These are phyloP conservation scores for Poeciliopsis gracilis DNA, from an alignment of 2,797 vertebrate genomes.

Conservation along the genomic window DNA sequence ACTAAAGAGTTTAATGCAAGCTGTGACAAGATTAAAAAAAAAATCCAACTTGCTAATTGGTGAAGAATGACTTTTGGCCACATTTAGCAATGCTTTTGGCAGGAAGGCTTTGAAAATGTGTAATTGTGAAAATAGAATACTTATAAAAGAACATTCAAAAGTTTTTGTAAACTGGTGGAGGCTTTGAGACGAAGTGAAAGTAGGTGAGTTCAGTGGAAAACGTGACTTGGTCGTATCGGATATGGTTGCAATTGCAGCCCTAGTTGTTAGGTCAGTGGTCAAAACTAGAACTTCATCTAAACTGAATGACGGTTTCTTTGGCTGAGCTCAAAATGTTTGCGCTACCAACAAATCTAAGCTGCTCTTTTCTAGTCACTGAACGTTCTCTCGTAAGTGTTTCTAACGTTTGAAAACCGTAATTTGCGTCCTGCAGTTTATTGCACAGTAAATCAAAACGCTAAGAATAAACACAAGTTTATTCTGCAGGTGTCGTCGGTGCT, in stretches of 20 bases:
- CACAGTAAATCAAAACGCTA: neutral
- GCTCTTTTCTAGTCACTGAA: neutral
- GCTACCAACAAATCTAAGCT: neutral
- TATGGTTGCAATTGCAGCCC: neutral
- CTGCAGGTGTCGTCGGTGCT: slow-evolving; percentile 90
- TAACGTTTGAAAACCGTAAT: neutral
- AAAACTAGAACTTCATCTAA: neutral
- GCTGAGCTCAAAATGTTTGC: neutral
- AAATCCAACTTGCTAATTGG: neutral
- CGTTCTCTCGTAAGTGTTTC: neutral
- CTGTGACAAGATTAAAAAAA: neutral
- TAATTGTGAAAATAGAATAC: neutral
- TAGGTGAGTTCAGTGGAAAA: neutral
- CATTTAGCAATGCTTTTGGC: neutral
- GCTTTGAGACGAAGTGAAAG: neutral
- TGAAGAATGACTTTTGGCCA: neutral
- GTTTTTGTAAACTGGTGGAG: neutral
- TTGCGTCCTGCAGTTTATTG: neutral
- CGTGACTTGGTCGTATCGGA: neutral
- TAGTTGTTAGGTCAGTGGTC: neutral
- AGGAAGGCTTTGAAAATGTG: neutral
- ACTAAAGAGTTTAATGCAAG: neutral
- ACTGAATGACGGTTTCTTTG: neutral
- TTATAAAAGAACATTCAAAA: neutral
- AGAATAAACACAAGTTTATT: neutral